phyloP scores from a whole-genome alignment of 2,113 vertebrate species.

The Bagarius yarrelli region DNA sequence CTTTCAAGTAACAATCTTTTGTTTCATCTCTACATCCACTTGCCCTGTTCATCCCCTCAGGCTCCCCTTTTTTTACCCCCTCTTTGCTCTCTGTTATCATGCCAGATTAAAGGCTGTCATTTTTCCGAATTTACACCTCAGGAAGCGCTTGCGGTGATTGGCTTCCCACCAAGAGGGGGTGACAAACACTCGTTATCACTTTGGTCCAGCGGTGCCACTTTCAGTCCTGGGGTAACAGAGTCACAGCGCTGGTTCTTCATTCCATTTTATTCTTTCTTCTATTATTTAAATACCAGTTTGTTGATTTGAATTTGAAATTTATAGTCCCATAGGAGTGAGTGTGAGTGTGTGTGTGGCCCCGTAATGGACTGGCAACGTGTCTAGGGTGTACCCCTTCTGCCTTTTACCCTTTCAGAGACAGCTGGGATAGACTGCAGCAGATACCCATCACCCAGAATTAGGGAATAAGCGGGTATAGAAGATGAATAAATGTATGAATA shows the following conservation, averaged over 20 bases:
- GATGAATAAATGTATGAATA: too few relatives aligned
- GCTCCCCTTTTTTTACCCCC: conserved; percentile 21
- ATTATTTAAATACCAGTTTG: not conserved
- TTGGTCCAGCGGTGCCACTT: conserved; percentile 44
- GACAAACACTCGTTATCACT: conserved; percentile 55
- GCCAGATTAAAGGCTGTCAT: conserved; percentile 61
- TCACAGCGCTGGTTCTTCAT: not conserved
- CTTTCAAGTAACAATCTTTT: conserved; percentile 23
- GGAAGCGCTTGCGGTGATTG: conserved; percentile 59
- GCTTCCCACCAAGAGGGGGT: conserved; percentile 57
- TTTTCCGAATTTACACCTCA: conserved; percentile 28
- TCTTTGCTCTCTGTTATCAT: conserved; percentile 53
- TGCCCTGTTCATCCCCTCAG: conserved; percentile 11
- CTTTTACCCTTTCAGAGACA: too few relatives aligned
- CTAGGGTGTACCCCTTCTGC: too few relatives aligned
- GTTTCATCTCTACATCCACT: conserved; percentile 38
- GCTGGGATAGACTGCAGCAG: too few relatives aligned
- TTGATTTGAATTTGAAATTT: not conserved
- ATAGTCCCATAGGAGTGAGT: too few relatives aligned
- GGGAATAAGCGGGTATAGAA: too few relatives aligned
- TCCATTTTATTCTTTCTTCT: not conserved
- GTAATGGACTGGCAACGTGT: too few relatives aligned
- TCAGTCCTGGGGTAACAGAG: not conserved
- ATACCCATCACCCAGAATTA: too few relatives aligned
- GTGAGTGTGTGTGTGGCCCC: too few relatives aligned